Percentiles rank a stretch among this genome's conserved stretches.
phyloP scores from a whole-genome alignment of 2,797 vertebrate genomes.

The Masticophis lateralis region DNA sequence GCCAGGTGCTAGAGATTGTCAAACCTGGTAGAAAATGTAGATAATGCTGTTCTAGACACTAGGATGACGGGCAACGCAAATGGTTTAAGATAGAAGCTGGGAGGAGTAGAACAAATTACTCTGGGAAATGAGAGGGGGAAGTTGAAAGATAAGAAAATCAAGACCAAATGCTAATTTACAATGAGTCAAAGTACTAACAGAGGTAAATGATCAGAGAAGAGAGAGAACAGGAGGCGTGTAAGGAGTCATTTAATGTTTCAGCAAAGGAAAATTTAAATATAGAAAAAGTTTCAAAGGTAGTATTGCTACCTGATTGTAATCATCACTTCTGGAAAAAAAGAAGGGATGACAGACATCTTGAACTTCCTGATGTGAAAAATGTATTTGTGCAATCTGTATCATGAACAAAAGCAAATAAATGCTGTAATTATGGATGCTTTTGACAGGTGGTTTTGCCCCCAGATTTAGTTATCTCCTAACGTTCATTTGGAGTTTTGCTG shows the following conservation, averaged over 20 bases:
- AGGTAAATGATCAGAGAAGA: not conserved
- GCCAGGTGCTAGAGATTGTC: not conserved
- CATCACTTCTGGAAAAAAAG: not conserved
- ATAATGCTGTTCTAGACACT: not conserved
- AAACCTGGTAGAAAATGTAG: not conserved
- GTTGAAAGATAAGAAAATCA: not conserved
- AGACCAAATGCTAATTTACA: not conserved
- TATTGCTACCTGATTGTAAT: not conserved
- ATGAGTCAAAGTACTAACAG: not conserved
- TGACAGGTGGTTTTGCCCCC: not conserved
- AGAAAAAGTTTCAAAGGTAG: not conserved
- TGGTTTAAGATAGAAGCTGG: not conserved
- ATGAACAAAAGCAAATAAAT: not conserved
- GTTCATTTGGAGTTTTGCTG: not conserved
- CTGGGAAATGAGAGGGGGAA: not conserved
- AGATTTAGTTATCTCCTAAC: not conserved
- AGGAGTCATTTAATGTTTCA: not conserved
- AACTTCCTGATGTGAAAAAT: not conserved
- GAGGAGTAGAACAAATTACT: not conserved
- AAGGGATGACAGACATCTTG: not conserved
- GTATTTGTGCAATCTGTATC: not conserved
- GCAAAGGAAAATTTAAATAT: not conserved
- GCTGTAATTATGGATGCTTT: not conserved
- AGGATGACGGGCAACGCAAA: not conserved
- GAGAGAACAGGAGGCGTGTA: not conserved